Percentiles rank a stretch among this genome's conserved stretches.
Conservation (phyloP, 2,888 invertebrate species). For the Dendrolimus houi region DNA sequence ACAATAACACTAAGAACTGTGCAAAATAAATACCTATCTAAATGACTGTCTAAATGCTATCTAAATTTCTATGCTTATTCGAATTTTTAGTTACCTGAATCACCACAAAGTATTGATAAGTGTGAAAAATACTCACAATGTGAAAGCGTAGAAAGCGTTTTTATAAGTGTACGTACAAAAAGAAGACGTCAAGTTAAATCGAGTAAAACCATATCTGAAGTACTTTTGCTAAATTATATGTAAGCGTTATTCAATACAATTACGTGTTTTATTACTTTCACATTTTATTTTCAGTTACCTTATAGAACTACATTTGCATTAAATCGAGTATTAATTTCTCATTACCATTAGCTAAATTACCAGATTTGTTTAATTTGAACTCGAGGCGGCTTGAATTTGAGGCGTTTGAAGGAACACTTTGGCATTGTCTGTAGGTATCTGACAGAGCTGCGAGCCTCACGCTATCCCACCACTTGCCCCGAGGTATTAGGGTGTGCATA, state of each 20-base stretch:
- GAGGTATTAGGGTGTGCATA: too few relatives aligned
- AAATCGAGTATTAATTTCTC: neutral
- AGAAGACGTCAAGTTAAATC: neutral
- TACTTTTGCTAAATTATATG: neutral
- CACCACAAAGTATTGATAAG: neutral
- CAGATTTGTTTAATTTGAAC: too few relatives aligned
- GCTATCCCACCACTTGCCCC: too few relatives aligned
- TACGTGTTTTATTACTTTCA: neutral
- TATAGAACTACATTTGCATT: neutral
- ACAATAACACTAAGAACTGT: too few relatives aligned
- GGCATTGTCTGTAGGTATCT: too few relatives aligned
- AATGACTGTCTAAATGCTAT: too few relatives aligned
- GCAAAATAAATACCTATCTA: too few relatives aligned
- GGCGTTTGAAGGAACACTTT: too few relatives aligned
- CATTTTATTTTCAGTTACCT: neutral
- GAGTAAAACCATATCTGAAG: neutral
- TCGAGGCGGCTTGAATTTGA: too few relatives aligned
- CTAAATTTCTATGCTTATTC: too few relatives aligned
- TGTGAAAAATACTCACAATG: conserved; percentile 3
- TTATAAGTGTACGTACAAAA: neutral
- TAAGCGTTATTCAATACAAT: neutral
- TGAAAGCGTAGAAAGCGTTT: conserved; percentile 5
- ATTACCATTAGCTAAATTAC: neutral
- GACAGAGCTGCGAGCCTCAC: too few relatives aligned
- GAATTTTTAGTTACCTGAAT: too few relatives aligned